Conservation (phyloP, 2,113 vertebrate genomes). For the Alligator sinensis region DNA sequence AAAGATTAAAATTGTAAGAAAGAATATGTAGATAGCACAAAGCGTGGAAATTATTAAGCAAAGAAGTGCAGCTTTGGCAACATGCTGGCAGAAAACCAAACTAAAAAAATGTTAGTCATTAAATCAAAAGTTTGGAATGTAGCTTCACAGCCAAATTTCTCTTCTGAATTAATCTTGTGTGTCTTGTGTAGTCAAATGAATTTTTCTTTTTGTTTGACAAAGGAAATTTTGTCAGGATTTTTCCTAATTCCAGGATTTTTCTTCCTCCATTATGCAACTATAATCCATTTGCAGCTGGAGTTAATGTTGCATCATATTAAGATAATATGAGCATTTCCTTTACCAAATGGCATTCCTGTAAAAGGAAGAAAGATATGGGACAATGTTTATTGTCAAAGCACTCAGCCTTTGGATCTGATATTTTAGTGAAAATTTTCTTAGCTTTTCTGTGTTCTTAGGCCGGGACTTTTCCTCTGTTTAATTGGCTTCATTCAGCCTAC, state of each 20-base stretch:
- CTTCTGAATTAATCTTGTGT: not conserved
- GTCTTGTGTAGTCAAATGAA: not conserved
- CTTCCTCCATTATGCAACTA: not conserved
- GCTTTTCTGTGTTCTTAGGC: not conserved
- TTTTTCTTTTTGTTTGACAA: slow-evolving; percentile 22
- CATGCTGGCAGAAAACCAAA: slow-evolving; percentile 4
- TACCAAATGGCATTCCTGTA: not conserved
- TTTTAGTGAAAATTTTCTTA: not conserved
- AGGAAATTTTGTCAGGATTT: not conserved
- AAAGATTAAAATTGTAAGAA: slow-evolving; percentile 49
- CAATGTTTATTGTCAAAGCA: not conserved
- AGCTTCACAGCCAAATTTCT: not conserved
- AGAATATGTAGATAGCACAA: slow-evolving; percentile 35
- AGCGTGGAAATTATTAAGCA: slow-evolving; percentile 23
- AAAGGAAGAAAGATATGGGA: not conserved
- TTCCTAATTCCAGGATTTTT: not conserved
- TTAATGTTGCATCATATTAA: not conserved
- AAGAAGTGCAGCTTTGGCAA: slow-evolving; percentile 7
- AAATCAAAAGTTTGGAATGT: slow-evolving; percentile 3
- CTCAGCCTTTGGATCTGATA: not conserved
- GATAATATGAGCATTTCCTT: not conserved
- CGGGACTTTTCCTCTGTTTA: slow-evolving; percentile 12
- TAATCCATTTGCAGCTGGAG: not conserved
- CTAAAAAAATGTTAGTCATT: slow-evolving; percentile 14
- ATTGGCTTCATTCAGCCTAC: not conserved